Percentiles rank a stretch among this genome's conserved stretches.
Conservation (phyloP, 2,888 invertebrate species). For the Orchesellides sinensis region DNA sequence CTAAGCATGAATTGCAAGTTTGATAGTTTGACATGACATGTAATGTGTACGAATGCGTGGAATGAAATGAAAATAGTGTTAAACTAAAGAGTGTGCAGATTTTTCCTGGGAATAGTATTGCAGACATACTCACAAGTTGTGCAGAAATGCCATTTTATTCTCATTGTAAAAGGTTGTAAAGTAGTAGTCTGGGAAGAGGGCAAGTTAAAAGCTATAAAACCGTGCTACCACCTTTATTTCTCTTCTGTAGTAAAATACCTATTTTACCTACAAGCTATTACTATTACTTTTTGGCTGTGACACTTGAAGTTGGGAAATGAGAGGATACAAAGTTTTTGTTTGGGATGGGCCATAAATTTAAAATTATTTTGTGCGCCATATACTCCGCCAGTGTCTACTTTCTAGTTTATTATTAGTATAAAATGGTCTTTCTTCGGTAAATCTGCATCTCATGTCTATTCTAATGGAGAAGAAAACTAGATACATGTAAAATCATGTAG, state of each 20-base stretch:
- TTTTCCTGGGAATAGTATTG: not conserved
- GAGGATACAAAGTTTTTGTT: not conserved
- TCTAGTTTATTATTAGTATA: too few relatives aligned
- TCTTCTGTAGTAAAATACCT: not conserved
- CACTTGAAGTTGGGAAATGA: not conserved
- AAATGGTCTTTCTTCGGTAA: too few relatives aligned
- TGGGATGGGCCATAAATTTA: constrained; percentile 33
- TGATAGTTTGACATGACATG: too few relatives aligned
- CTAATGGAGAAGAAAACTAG: too few relatives aligned
- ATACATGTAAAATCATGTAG: too few relatives aligned
- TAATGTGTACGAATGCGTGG: too few relatives aligned
- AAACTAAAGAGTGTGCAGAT: not conserved
- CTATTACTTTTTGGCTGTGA: too few relatives aligned
- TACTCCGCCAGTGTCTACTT: too few relatives aligned
- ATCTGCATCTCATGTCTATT: too few relatives aligned
- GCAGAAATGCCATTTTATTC: not conserved
- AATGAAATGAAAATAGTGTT: not conserved
- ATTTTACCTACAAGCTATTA: too few relatives aligned
- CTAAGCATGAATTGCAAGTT: too few relatives aligned
- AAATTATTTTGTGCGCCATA: constrained; percentile 41
- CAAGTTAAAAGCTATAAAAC: not conserved
- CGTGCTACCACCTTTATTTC: not conserved
- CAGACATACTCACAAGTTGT: not conserved
- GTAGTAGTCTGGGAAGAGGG: not conserved
- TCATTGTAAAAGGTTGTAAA: not conserved